phyloP scores from a whole-genome alignment of 1,140 invertebrate species.

The Papilio dardanus region DNA sequence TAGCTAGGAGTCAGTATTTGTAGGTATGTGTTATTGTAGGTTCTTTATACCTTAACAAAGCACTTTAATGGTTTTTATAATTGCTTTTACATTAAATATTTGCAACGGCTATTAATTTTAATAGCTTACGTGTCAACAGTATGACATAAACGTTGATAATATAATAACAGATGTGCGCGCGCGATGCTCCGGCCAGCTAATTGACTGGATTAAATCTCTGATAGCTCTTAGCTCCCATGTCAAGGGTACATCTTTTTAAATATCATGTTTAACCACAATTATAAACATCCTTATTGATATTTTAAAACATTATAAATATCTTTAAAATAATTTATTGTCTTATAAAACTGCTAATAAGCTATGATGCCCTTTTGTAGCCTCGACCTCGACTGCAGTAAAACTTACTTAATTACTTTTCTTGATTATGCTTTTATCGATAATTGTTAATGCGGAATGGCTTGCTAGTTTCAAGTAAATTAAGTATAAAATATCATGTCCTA shows the following conservation, averaged over 20 bases:
- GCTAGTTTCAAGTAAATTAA: neutral
- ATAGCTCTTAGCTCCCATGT: slow-evolving; percentile 26
- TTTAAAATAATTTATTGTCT: neutral
- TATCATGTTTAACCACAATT: neutral
- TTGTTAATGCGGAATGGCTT: too few species aligned
- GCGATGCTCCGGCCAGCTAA: slow-evolving; percentile 14
- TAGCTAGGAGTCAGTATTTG: too few species aligned
- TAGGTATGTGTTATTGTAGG: too few species aligned
- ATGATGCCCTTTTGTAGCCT: too few species aligned
- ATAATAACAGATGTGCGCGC: slow-evolving; percentile 22
- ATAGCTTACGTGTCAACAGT: slow-evolving; percentile 35
- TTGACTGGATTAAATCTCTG: slow-evolving; percentile 31
- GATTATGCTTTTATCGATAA: too few species aligned
- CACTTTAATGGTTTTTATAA: slow-evolving; percentile 22
- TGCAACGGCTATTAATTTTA: slow-evolving; percentile 33
- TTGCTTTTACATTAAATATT: slow-evolving; percentile 31
- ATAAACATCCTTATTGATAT: slow-evolving; percentile 11
- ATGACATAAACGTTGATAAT: slow-evolving; percentile 35
- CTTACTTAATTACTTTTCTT: too few species aligned
- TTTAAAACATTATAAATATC: neutral
- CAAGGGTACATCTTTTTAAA: slow-evolving; percentile 12
- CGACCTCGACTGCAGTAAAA: too few species aligned
- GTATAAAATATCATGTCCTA: neutral
- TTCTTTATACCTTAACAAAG: neutral
- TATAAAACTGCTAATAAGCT: neutral